Evolutionary conservation across 1,140 invertebrate species (phyloP).

Genomic region (Acromyrmex charruanus): DNA sequence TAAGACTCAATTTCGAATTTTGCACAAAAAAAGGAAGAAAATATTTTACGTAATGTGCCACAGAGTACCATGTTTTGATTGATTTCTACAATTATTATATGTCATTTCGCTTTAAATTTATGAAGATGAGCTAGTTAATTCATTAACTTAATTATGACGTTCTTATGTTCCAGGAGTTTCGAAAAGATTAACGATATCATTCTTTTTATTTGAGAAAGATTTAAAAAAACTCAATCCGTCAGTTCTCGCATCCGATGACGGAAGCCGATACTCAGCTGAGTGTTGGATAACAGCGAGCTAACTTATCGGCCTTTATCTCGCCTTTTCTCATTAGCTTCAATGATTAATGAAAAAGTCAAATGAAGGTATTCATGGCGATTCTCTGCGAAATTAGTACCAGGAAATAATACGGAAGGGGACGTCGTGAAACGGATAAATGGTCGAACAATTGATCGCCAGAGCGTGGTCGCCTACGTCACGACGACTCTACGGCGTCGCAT

Average conservation of each 20-base stretch:
- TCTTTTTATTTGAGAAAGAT: background rate
- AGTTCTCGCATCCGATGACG: background rate
- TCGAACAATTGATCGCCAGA: conserved; percentile 15
- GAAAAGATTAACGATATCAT: background rate
- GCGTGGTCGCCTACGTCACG: conserved; percentile 46
- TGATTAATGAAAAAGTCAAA: background rate
- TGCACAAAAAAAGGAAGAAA: background rate
- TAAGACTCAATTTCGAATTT: background rate
- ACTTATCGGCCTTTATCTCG: conserved; percentile 32
- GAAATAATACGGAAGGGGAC: background rate
- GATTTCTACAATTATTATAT: background rate
- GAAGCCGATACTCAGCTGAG: conserved; percentile 26
- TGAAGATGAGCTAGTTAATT: background rate
- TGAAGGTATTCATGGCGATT: background rate
- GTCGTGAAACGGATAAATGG: background rate
- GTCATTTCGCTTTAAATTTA: background rate
- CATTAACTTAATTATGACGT: background rate
- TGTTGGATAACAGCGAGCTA: conserved; percentile 27
- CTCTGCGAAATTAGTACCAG: background rate
- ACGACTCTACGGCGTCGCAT: conserved; percentile 39
- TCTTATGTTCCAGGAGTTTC: background rate
- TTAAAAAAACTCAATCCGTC: background rate
- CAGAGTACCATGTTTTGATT: background rate
- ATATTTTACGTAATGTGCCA: background rate
- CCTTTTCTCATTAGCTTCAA: background rate